These are phyloP conservation scores for Chamaea fasciata DNA, from an alignment of 2,113 vertebrate species.

Conservation along the genomic window DNA sequence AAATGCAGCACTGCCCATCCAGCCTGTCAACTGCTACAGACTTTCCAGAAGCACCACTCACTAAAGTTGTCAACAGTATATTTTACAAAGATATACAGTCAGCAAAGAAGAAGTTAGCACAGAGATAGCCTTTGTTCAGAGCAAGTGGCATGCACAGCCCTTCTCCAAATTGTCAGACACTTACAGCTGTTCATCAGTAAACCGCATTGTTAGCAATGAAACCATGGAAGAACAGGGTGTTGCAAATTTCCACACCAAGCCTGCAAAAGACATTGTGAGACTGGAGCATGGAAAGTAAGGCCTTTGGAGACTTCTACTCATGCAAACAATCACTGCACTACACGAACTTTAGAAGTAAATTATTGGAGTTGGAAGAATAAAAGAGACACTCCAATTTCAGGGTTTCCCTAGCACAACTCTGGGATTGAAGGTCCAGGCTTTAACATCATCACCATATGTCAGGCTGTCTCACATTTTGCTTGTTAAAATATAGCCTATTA, in stretches of 20 bases:
- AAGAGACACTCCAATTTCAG: slow-evolving; percentile 19
- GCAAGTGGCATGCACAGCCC: neutral
- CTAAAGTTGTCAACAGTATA: slow-evolving; percentile 45
- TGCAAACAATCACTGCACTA: slow-evolving; percentile 19
- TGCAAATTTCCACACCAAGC: slow-evolving; percentile 21
- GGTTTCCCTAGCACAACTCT: slow-evolving; percentile 33
- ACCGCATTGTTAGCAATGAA: neutral
- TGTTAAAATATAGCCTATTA: slow-evolving; percentile 15
- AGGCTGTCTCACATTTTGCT: slow-evolving; percentile 27
- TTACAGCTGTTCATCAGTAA: neutral
- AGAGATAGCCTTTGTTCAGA: neutral
- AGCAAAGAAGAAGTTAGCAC: neutral
- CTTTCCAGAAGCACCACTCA: slow-evolving; percentile 42
- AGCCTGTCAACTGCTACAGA: neutral
- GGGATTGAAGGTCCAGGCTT: slow-evolving; percentile 2
- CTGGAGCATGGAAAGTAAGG: slow-evolving; percentile 16
- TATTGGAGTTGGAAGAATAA: slow-evolving; percentile 47
- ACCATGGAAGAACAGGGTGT: slow-evolving; percentile 9
- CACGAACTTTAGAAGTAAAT: slow-evolving; percentile 26
- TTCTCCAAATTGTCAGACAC: neutral
- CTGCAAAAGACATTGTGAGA: slow-evolving; percentile 48
- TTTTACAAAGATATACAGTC: slow-evolving; percentile 16
- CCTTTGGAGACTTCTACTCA: slow-evolving; percentile 43
- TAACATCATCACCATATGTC: slow-evolving; percentile 53
- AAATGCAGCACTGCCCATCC: neutral